phyloP scores from a whole-genome alignment of 2,888 invertebrate species.

The Harpagoxenus sublaevis region DNA sequence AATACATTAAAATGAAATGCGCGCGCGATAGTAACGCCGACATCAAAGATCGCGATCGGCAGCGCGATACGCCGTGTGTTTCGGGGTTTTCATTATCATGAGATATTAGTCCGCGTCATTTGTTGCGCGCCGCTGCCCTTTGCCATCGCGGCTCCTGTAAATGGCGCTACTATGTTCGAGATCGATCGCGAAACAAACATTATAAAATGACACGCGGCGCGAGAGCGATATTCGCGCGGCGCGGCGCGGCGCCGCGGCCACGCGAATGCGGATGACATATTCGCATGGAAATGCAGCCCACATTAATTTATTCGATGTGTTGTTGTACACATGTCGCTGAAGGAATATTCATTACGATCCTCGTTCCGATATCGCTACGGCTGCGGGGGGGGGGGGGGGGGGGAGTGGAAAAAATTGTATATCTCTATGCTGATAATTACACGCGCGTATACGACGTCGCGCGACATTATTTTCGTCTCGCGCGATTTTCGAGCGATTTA shows the following conservation, averaged over 20 bases:
- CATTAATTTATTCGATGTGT: constrained; percentile 52
- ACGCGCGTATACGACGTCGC: not conserved
- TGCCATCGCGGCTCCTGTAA: constrained; percentile 47
- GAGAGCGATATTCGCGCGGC: constrained; percentile 50
- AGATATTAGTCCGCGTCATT: constrained; percentile 52
- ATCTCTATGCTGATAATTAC: constrained; percentile 12
- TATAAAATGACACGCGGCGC: constrained; percentile 55
- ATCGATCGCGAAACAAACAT: constrained; percentile 60
- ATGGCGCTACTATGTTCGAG: constrained; percentile 48
- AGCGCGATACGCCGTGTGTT: constrained; percentile 30
- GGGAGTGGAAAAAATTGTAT: not conserved
- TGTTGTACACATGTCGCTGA: constrained; percentile 47
- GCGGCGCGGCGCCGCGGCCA: constrained; percentile 25
- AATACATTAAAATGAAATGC: constrained; percentile 37
- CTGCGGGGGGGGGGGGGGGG: not conserved
- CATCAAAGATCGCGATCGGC: constrained; percentile 49
- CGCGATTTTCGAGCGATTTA: constrained; percentile 32
- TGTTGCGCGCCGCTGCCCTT: constrained; percentile 40
- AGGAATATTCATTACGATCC: constrained; percentile 54
- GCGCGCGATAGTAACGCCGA: constrained; percentile 9
- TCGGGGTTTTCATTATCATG: constrained; percentile 50
- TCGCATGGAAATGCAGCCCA: constrained; percentile 51
- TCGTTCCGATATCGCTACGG: not conserved
- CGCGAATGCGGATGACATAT: constrained; percentile 54
- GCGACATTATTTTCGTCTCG: constrained; percentile 7